Evolutionary conservation across 2,113 vertebrate genomes (phyloP).

Genomic region (Tetrao urogallus): DNA sequence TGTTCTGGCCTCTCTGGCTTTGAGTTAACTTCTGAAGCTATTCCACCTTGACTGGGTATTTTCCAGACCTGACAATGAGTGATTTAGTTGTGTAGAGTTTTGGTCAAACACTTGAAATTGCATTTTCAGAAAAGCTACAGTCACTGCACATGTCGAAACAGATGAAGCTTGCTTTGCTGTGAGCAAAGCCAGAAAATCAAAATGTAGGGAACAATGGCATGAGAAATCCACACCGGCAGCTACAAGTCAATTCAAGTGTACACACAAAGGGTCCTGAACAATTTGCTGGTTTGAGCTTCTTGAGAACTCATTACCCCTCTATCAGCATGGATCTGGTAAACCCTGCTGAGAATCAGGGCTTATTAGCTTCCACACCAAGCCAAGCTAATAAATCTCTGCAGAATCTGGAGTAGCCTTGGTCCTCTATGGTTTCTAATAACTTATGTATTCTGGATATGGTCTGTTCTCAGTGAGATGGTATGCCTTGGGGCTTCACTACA

Average conservation of each 20-base stretch:
- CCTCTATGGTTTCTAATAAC: not conserved
- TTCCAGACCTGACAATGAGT: not conserved
- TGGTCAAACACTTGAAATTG: not conserved
- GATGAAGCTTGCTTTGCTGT: not conserved
- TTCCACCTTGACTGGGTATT: not conserved
- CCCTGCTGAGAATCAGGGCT: not conserved
- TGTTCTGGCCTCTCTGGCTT: not conserved
- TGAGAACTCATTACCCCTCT: not conserved
- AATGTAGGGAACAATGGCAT: not conserved
- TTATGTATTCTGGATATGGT: conserved; percentile 8
- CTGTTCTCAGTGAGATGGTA: not conserved
- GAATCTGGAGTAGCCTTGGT: not conserved
- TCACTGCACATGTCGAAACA: not conserved
- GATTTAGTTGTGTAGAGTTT: not conserved
- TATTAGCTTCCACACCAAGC: not conserved
- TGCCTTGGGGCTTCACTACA: conserved; percentile 3
- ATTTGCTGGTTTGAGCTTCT: not conserved
- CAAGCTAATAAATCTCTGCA: not conserved
- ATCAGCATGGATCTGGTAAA: not conserved
- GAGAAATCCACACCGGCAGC: not conserved
- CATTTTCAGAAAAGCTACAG: not conserved
- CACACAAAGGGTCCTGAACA: not conserved
- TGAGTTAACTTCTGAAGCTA: not conserved
- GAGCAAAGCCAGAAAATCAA: not conserved
- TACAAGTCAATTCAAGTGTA: not conserved